Conservation (phyloP, 2,797 vertebrate genomes). For the Syngnathus rostellatus region DNA sequence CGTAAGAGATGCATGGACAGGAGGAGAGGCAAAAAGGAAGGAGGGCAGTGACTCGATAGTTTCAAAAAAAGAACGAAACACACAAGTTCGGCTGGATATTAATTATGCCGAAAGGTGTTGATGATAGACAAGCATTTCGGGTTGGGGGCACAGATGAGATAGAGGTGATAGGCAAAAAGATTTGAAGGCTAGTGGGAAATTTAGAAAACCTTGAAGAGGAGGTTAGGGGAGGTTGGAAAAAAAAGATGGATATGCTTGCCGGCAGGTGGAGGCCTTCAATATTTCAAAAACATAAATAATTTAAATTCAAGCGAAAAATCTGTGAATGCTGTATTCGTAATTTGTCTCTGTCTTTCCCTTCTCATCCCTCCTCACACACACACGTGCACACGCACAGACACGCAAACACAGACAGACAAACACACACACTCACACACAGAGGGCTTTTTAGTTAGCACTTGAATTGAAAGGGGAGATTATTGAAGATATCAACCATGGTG, state of each 20-base stretch:
- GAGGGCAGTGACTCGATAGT: constrained; percentile 34
- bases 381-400: constrained; percentile 5
- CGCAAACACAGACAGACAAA: constrained; percentile 14
- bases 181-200: constrained; percentile 41
- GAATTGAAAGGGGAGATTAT: constrained; percentile 41
- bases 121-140: constrained; percentile 39
- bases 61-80: constrained; percentile 28
- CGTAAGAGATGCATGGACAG: constrained; percentile 1
- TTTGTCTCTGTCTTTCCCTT: constrained; percentile 16
- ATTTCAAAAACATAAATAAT: constrained; percentile 48
- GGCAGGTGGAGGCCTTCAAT: constrained; percentile 45
- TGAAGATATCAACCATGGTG: constrained; percentile 38
- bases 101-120: constrained; percentile 27
- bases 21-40: constrained; percentile 24
- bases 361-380: constrained; percentile 6
- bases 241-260: constrained; percentile 33
- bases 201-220: constrained; percentile 21
- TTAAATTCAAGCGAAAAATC: constrained; percentile 39
- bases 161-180: constrained; percentile 29
- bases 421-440: background rate
- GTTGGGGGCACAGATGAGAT: constrained; percentile 21
- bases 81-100: constrained; percentile 29
- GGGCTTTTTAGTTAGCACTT: constrained; percentile 23
- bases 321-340: constrained; percentile 40
- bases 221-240: constrained; percentile 27